phyloP scores from a whole-genome alignment of 2,797 vertebrate genomes.

The Sebastes vulpes region DNA sequence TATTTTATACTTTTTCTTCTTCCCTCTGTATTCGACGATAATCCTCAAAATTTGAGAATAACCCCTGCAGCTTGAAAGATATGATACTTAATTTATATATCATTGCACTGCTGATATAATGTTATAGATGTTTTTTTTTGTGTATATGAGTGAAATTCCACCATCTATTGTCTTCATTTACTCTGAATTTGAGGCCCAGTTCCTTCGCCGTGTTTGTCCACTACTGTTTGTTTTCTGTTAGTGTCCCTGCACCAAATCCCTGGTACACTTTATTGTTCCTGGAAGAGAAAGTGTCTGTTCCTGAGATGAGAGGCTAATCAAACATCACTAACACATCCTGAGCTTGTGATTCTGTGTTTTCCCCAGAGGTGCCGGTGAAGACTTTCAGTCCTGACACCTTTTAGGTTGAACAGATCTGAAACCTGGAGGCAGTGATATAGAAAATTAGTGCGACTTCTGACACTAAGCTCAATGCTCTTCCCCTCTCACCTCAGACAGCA shows the following conservation, averaged over 20 bases:
- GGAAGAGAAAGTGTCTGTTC: background rate
- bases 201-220: background rate
- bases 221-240: background rate
- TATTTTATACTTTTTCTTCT: background rate
- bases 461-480: background rate
- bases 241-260: background rate
- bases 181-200: background rate
- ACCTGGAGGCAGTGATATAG: background rate
- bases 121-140: too few species aligned
- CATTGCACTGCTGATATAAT: background rate
- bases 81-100: background rate
- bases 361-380: background rate
- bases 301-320: background rate
- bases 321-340: conserved; percentile 5
- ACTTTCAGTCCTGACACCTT: background rate
- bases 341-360: conserved; percentile 6
- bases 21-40: background rate
- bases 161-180: background rate
- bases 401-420: background rate
- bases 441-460: conserved; percentile 1
- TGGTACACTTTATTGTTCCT: background rate
- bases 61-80: background rate
- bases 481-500: background rate
- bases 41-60: too few species aligned
- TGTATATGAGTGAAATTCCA: background rate